Evolutionary conservation across 2,113 vertebrate species (phyloP), one percentile per base, ranked within the genome.

Genomic region (Patagioenas fasciata): DNA sequence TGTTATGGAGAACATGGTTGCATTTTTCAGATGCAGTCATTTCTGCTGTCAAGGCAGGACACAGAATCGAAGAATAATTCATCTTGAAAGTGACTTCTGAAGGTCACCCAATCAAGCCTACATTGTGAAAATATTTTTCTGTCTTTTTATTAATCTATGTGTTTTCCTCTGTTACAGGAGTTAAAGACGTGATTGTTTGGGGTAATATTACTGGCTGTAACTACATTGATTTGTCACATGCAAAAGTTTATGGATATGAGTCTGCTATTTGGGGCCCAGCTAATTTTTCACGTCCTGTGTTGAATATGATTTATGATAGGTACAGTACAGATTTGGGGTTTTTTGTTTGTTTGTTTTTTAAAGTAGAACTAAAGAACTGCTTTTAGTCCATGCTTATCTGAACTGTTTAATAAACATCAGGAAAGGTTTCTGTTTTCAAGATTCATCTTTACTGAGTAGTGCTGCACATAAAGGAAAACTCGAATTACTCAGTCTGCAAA

Each of bases 151-250:
- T 93, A 66, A 80, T 64, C 23, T 57, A 18, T 85, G n/a, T 83
- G 58, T 89, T 91, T 89, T 89, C 64, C 54, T 95, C 83, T 91
- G 9, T 89, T 93, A 44, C 74, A 99, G 99, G 98, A 84, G 94
- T 99, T 50, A 98, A 96, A 96, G 96, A 99, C 19, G 97, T 99
- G n/a, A 98, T 99, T 3, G 92, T 99, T 48, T 99, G 99, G 99
- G 99, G 99, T 38, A 99, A 99, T 91, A 97, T 99, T 91, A 98
- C 98, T 72, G 98, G 98, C 42, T 96, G 80, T 80, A 98, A 97
- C 87, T 98, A 98, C n/a, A 54, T 99, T 19, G 99, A 99, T 97
- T 98, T 99, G 83, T 98, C 98, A 96, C 98, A 98, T 91, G 97
- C 98, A 32, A 98, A 97, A 38, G 97, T 99, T 81, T 98, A 98